phyloP scores from a whole-genome alignment of 2,888 invertebrate genomes.

The Cryptophagus acutangulus region DNA sequence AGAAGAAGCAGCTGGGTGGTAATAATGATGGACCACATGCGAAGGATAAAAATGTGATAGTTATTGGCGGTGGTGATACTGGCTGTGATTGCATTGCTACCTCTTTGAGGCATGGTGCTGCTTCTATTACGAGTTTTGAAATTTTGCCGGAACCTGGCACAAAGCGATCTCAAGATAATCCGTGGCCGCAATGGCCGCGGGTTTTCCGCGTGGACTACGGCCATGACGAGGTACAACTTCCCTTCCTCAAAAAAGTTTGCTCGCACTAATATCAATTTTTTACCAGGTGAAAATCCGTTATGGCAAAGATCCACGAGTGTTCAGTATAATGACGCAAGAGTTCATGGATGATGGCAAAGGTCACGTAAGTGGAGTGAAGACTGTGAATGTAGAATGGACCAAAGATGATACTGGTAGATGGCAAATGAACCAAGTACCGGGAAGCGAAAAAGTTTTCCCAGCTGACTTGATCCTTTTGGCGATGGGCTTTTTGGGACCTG shows the following conservation, averaged over 20 bases:
- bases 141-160: slow-evolving; percentile 90
- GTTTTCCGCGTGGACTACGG: slow-evolving; percentile 97
- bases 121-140: slow-evolving; percentile 90
- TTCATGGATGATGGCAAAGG: slow-evolving; percentile 87
- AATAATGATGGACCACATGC: slow-evolving; percentile 61
- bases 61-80: slow-evolving; percentile 84
- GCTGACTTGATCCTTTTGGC: slow-evolving; percentile 92
- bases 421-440: slow-evolving; percentile 85
- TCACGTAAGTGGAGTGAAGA: slow-evolving; percentile 84
- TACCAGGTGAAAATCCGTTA: slow-evolving; percentile 67
- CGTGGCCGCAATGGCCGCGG: slow-evolving; percentile 98
- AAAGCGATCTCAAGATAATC: slow-evolving; percentile 80
- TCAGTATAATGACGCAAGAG: slow-evolving; percentile 91
- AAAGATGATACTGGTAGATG: slow-evolving; percentile 88
- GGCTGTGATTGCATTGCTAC: slow-evolving; percentile 98
- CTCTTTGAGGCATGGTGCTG: slow-evolving; percentile 87
- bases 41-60: slow-evolving; percentile 88
- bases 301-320: slow-evolving; percentile 89
- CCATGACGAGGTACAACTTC: slow-evolving; percentile 84
- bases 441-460: slow-evolving; percentile 71
- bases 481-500: slow-evolving; percentile 98
- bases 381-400: slow-evolving; percentile 90
- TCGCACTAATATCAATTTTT: slow-evolving; percentile 3
- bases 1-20: slow-evolving; percentile 84
- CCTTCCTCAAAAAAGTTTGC: no score